These are phyloP conservation scores for Poeciliopsis occidentalis DNA, from an alignment of 2,113 vertebrate species.

Conservation along the genomic window DNA sequence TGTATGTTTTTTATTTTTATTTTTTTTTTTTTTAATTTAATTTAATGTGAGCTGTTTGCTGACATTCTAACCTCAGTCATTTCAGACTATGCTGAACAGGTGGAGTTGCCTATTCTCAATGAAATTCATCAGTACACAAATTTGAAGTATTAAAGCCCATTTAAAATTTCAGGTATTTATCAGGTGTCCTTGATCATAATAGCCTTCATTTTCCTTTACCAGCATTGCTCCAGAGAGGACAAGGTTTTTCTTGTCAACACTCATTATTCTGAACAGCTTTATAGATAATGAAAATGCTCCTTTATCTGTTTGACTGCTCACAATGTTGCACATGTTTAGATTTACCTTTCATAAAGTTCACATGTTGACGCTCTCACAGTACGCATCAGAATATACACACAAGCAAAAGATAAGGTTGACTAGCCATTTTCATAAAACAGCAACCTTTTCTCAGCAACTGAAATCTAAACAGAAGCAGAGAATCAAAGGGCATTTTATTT, in stretches of 20 bases:
- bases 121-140: background rate
- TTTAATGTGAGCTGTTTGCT: background rate
- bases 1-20: background rate
- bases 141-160: background rate
- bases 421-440: slow-evolving; percentile 2
- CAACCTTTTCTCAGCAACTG: background rate
- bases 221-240: background rate
- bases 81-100: background rate
- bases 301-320: slow-evolving; percentile 20
- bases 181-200: slow-evolving; percentile 25
- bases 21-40: background rate
- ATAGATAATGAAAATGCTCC: slow-evolving; percentile 16
- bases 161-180: slow-evolving; percentile 19
- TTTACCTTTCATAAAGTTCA: slow-evolving; percentile 12
- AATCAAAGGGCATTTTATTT: slow-evolving; percentile 22
- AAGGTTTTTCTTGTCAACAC: slow-evolving; percentile 19
- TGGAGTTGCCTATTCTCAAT: background rate
- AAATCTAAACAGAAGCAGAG: slow-evolving; percentile 2
- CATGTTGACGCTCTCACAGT: background rate
- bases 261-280: slow-evolving; percentile 23
- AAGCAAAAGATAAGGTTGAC: slow-evolving; percentile 7
- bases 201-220: background rate
- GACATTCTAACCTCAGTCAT: background rate
- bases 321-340: slow-evolving; percentile 11
- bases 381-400: slow-evolving; percentile 1